Base-by-base conservation (phyloP, 1,140 invertebrate species). In the Mycetomoellerius zeteki region DNA sequence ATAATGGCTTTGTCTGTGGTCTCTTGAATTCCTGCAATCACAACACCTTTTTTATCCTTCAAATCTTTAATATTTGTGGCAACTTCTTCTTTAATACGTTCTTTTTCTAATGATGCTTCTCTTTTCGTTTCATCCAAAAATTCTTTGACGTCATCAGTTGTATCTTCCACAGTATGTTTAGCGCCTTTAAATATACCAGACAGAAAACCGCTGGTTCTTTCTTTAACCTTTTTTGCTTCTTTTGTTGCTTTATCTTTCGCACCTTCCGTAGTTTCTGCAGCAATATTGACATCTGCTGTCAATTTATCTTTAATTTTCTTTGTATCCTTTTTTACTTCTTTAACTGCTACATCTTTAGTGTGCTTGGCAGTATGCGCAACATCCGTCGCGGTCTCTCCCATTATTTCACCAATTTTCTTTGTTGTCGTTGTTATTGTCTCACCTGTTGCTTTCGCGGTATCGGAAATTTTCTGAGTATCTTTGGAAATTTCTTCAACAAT, bases 41-140 rank as follows among this genome's bases (percentile, higher is more conserved):
- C 50, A 19, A 60, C 52, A 0, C 67, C 60, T 8, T 73, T 85
- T 2, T 54, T 52, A 10, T 87, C 60, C 10, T 86, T 21, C 0
- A 27, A n/a, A 19, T 54, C 54, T 4, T 60, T 60, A 16, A 77
- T 14, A 60, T 52, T 47, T 0, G 37, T 24, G 2, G 37, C 24
- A 14, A 14, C 71, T n/a, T 84, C 33, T 30, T 89, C 84, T 10
- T 90, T 86, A 0, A 64, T 37, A 0, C 77, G 88, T 21, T 77
- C 81, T 64, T 88, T 86, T 52, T 92, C 91, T 33, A 90, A 78
- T n/a, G 47, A 81, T 19, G 90, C 92, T 58, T 92, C 90, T 52
- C 92, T 86, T 82, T 93, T 94, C 2, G 92, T 92, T 58, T 93
- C 91, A 33, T 92, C 91, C 0, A 90, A 76, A 72, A 80, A 86